Evolutionary conservation across 2,113 vertebrate genomes (phyloP).

Genomic region (Indicator maculatus): DNA sequence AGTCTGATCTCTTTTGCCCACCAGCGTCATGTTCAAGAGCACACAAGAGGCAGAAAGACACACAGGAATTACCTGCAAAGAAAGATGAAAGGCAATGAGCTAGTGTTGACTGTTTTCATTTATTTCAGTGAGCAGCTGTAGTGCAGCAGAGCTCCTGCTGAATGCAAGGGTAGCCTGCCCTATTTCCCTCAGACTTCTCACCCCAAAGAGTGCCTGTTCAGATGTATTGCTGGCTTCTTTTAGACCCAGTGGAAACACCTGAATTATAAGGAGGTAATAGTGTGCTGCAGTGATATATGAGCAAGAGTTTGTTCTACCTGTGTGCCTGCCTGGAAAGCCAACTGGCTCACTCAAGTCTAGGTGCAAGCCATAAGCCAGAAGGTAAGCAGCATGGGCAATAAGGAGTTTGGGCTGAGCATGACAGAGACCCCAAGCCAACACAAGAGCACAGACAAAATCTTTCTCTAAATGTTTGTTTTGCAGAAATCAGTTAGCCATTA

Average conservation of each 20-base stretch:
- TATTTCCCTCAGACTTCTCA: not conserved
- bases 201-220: not conserved
- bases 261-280: not conserved
- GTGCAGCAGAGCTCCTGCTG: not conserved
- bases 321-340: not conserved
- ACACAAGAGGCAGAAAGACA: not conserved
- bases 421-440: not conserved
- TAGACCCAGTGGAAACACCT: not conserved
- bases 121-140: not conserved
- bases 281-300: not conserved
- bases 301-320: not conserved
- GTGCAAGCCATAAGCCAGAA: not conserved
- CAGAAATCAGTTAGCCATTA: not conserved
- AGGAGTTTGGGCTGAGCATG: not conserved
- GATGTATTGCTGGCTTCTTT: not conserved
- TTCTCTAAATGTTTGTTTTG: not conserved
- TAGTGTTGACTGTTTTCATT: not conserved
- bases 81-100: not conserved
- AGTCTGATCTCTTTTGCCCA: not conserved
- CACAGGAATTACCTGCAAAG: not conserved
- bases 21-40: not conserved
- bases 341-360: not conserved
- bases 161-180: not conserved
- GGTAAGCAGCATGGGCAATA: fast-evolving
- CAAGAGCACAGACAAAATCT: not conserved